These are phyloP conservation scores for Phortica variegata DNA, from an alignment of 1,140 invertebrate species.

Conservation along the genomic window DNA sequence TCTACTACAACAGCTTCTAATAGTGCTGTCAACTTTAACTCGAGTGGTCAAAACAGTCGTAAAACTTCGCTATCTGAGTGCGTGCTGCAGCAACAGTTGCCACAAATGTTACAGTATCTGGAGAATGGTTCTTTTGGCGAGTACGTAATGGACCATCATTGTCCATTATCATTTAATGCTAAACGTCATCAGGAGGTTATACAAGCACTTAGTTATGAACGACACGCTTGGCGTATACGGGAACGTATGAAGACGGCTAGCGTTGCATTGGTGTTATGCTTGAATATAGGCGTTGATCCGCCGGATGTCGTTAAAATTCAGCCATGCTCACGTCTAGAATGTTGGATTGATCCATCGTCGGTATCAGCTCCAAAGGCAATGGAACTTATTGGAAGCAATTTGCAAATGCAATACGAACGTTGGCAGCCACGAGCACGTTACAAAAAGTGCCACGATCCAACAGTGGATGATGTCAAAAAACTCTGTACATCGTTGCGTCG, in stretches of 20 bases:
- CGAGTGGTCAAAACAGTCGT: conserved; percentile 1
- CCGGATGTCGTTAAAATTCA: conserved; percentile 97
- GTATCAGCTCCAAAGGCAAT: conserved; percentile 91
- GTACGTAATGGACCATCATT: conserved; percentile 18
- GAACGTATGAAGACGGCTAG: conserved; percentile 96
- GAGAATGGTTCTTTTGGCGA: conserved; percentile 7
- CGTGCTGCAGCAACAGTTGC: conserved; percentile 7
- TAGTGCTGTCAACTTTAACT: background rate
- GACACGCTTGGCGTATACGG: conserved; percentile 39
- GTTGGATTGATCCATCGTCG: conserved; percentile 92
- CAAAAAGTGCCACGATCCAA: conserved; percentile 95
- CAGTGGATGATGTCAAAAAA: conserved; percentile 97
- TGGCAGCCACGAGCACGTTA: conserved; percentile 97
- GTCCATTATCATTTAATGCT: conserved; percentile 41
- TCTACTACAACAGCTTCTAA: background rate
- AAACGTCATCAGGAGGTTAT: conserved; percentile 47
- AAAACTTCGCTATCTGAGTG: conserved; percentile 13
- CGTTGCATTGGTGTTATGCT: conserved; percentile 94
- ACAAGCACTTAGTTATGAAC: conserved; percentile 25
- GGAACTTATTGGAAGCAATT: conserved; percentile 85
- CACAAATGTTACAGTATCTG: conserved; percentile 12
- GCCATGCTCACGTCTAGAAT: conserved; percentile 92
- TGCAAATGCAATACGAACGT: conserved; percentile 95
- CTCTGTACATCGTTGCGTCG: conserved; percentile 91
- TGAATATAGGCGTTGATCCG: conserved; percentile 98